Evolutionary conservation across 2,113 vertebrate species (phyloP), one percentile per base, ranked within the genome.

Genomic region (Sporophila hypoxantha): DNA sequence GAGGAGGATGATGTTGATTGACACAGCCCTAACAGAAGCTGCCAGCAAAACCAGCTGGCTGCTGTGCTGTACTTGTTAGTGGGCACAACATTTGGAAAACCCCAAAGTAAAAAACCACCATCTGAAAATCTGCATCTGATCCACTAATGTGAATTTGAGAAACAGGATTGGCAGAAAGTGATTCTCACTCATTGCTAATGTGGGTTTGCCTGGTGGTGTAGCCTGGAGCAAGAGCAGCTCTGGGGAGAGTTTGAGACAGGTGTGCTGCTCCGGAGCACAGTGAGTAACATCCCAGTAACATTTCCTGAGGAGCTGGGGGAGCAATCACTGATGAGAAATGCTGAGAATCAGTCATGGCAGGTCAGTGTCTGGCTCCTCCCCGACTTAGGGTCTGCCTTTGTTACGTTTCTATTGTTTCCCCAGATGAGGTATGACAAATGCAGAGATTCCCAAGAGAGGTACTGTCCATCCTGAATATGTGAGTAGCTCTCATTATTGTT

Each of bases 401-500:
- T 82, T 46, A 14, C 0, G 1, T 59, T 84, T 46, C 20, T 8
- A 0, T 66, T 57, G 30, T 49, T 87, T 91, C 49, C 53, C 52
- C 75, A 52, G 90, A 81, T 25, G 53, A 93, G 62, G 39, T 65
- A 37, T 1, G 9, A 29, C 20, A 57, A 64, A 73, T 56, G 39
- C 87, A 25, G 67, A 25, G 16, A 37, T 53, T 91, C 76, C 87
- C 85, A 52, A 47, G 87, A 75, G 89, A 76, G 88, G 30, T 32
- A 21, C 77, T 83, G 78, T 89, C 95, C 74, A 39, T 94, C 66
- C 73, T 81, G 64, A 85, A 61, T 73, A 55, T 92, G 57, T 66
- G 73, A 85, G 53, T 56, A 88, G 81, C 77, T 94, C 90, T 96
- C 93, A 91, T 94, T 93, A 71, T 78, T 73, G 90, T 91, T 95